Evolutionary conservation across 2,113 vertebrate species (phyloP).

Genomic region (Bubo bubo): DNA sequence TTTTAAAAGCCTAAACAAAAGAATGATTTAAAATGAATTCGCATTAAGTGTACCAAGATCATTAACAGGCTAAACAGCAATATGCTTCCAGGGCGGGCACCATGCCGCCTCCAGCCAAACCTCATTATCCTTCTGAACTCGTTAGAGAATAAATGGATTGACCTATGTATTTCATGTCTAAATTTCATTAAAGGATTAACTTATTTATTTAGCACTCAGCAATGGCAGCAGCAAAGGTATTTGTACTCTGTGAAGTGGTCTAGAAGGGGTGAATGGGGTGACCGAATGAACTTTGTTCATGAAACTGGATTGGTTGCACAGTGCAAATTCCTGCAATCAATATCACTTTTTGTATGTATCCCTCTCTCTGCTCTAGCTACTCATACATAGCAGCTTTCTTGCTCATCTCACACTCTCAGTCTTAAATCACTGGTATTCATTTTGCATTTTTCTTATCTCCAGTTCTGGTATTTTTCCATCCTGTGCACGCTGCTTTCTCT

Average conservation of each 20-base stretch:
- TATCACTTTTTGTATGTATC: background rate
- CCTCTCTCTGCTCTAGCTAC: background rate
- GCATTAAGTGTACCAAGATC: background rate
- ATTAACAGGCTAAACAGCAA: constrained; percentile 40
- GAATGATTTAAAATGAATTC: background rate
- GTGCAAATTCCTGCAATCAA: background rate
- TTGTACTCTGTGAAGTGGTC: background rate
- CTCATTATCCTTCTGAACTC: constrained; percentile 72
- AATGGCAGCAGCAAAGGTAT: constrained; percentile 10
- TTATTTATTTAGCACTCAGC: constrained; percentile 64
- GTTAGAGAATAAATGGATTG: constrained; percentile 74
- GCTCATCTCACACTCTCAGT: background rate
- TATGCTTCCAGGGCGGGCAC: constrained; percentile 47
- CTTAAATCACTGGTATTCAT: background rate
- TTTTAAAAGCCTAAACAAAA: background rate
- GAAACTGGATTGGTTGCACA: background rate
- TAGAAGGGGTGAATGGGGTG: background rate
- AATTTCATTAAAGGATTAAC: constrained; percentile 69
- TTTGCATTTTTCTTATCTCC: background rate
- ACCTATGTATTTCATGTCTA: constrained; percentile 71
- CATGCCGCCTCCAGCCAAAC: constrained; percentile 43
- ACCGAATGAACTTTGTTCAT: background rate
- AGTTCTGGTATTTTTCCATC: background rate
- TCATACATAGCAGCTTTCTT: background rate
- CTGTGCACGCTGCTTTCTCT: background rate